Conservation (phyloP, 2,113 vertebrate genomes). For the Arizona elegans region DNA sequence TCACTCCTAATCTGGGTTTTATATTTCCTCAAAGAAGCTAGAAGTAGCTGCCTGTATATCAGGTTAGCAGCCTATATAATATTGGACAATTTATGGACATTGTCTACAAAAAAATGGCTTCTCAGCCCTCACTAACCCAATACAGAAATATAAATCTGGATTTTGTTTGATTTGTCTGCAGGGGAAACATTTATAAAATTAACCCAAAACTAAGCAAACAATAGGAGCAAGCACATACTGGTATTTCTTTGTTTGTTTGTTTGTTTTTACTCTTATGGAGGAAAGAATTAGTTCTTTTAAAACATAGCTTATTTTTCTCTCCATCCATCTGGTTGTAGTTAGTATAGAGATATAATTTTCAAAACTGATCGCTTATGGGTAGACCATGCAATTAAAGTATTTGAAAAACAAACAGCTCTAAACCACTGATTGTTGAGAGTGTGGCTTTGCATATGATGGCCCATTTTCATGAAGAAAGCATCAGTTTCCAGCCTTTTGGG, state of each 20-base stretch:
- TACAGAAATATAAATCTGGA: slow-evolving; percentile 55
- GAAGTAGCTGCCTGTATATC: slow-evolving; percentile 48
- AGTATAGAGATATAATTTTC: slow-evolving; percentile 75
- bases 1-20: slow-evolving; percentile 51
- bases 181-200: slow-evolving; percentile 73
- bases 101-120: slow-evolving; percentile 25
- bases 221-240: slow-evolving; percentile 41
- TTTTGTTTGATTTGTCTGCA: slow-evolving; percentile 52
- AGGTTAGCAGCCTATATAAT: slow-evolving; percentile 46
- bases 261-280: background rate
- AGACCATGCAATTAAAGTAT: slow-evolving; percentile 81
- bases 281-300: slow-evolving; percentile 55
- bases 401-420: slow-evolving; percentile 79
- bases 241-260: slow-evolving; percentile 25
- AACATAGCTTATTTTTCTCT: slow-evolving; percentile 50
- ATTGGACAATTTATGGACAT: slow-evolving; percentile 13
- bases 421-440: slow-evolving; percentile 66
- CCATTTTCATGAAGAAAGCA: slow-evolving; percentile 67
- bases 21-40: slow-evolving; percentile 48
- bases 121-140: slow-evolving; percentile 33
- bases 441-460: slow-evolving; percentile 63
- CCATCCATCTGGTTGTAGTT: slow-evolving; percentile 76
- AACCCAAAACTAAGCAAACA: slow-evolving; percentile 69
- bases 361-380: slow-evolving; percentile 72
- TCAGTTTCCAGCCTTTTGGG: slow-evolving; percentile 45